Conservation (phyloP, 2,888 invertebrate genomes). For the Napeogenes sylphis region DNA sequence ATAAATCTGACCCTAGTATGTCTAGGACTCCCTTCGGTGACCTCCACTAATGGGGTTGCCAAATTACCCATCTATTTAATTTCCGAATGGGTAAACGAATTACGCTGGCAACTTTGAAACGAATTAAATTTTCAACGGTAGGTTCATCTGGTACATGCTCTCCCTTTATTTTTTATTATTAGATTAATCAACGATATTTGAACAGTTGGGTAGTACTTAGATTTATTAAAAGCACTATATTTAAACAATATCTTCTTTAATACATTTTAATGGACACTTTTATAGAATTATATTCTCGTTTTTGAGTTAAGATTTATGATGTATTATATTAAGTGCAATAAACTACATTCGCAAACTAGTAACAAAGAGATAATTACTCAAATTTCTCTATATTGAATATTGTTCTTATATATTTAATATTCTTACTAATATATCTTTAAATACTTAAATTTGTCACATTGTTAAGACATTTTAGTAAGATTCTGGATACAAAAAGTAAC, state of each 20-base stretch:
- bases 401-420: no score
- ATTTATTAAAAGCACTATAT: constrained; percentile 34
- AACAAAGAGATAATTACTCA: no score
- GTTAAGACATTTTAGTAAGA: no score
- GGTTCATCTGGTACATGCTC: constrained; percentile 44
- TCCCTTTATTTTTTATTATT: constrained; percentile 36
- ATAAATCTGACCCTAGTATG: constrained; percentile 62
- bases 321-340: no score
- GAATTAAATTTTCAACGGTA: constrained; percentile 71
- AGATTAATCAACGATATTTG: constrained; percentile 37
- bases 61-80: constrained; percentile 77
- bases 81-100: constrained; percentile 75
- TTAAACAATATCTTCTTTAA: constrained; percentile 11
- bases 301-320: neutral
- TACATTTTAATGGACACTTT: neutral
- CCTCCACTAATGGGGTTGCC: constrained; percentile 67
- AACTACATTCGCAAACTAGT: no score
- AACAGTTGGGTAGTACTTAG: constrained; percentile 16
- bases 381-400: no score
- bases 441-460: no score
- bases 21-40: constrained; percentile 51
- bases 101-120: constrained; percentile 72
- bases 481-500: no score
- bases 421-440: no score
- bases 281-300: neutral